These are phyloP conservation scores for Mus musculus DNA, from an alignment of 2,113 vertebrate genomes.

Conservation along the genomic window DNA sequence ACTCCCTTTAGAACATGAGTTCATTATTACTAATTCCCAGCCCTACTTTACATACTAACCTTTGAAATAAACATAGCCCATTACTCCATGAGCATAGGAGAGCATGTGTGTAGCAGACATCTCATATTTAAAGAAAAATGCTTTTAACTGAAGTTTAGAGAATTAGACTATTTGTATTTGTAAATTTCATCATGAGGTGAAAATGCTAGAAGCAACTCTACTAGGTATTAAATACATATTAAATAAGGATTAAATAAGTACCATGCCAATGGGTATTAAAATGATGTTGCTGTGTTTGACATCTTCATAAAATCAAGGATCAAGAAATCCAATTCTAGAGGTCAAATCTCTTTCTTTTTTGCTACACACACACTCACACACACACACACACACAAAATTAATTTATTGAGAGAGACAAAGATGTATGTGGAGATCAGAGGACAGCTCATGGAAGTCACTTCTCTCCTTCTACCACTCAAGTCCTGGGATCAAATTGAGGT, in stretches of 20 bases:
- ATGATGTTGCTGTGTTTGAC: neutral
- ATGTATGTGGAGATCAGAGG: neutral
- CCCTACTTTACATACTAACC: neutral
- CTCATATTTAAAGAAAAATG: neutral
- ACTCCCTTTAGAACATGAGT: neutral
- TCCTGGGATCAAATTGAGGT: neutral
- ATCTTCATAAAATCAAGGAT: conserved; percentile 8
- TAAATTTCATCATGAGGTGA: neutral
- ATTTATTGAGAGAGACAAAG: neutral
- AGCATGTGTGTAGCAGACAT: neutral
- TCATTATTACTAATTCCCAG: neutral
- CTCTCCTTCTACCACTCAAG: neutral
- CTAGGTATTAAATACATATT: neutral
- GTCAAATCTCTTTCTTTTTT: neutral
- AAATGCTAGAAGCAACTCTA: neutral
- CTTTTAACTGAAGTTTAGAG: neutral
- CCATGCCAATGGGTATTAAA: neutral
- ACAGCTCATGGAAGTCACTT: too few relatives aligned
- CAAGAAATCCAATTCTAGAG: neutral
- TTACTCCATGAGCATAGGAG: neutral
- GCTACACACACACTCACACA: too few relatives aligned
- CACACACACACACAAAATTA: too few relatives aligned
- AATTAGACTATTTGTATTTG: neutral
- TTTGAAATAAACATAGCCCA: neutral
- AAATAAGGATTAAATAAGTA: neutral